Base-by-base conservation (phyloP, 2,113 vertebrate species). In the Myiozetetes cayanensis region DNA sequence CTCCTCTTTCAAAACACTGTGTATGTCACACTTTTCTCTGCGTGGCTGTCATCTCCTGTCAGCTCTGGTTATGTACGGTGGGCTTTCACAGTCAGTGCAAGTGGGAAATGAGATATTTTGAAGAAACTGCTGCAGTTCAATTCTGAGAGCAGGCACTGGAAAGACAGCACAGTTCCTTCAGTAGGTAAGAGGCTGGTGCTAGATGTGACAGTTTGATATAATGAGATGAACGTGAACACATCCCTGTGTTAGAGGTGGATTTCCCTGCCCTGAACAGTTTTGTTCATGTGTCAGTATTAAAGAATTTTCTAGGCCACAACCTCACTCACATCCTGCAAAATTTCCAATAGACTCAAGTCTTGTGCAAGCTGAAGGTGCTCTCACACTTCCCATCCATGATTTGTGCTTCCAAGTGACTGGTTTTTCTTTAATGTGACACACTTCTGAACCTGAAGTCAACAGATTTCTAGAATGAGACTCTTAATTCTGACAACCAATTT, bases 311-410 rank as follows among this genome's bases (percentile, higher is more conserved):
- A 50, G 33, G 27, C 50, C 19, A 85, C 30, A 81, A 13, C 23
- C 43, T 94, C 39, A 59, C 13, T 55, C 35, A 18, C 58, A 3
- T 59, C 20, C 35, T 31, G 7, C 12, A 85, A 71, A 78, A 67
- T 75, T 67, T 93, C 46, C 39, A 50, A 61, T 10, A 49, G 43
- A 44, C 23, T 50, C 39, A 16, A 87, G 39, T 14, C 12, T 39
- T 12, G 19, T 59, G 7, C 37, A 58, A 30, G 33, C 18, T 3
- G 3, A 81, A 89, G 37, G 10, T 89, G 52, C 21, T 28, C 28
- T 84, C 0, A 0, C 18, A 49, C 14, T 50, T 91, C 17, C 31
- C 21, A 27, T n/a, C 12, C 30, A 10, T 18, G 25, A 67, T 67
- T 78, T 62, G 20, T 39, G 39, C 56, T 84, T 84, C 11, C 47